Conservation (phyloP, 2,888 invertebrate species). For the Odiellus spinosus region DNA sequence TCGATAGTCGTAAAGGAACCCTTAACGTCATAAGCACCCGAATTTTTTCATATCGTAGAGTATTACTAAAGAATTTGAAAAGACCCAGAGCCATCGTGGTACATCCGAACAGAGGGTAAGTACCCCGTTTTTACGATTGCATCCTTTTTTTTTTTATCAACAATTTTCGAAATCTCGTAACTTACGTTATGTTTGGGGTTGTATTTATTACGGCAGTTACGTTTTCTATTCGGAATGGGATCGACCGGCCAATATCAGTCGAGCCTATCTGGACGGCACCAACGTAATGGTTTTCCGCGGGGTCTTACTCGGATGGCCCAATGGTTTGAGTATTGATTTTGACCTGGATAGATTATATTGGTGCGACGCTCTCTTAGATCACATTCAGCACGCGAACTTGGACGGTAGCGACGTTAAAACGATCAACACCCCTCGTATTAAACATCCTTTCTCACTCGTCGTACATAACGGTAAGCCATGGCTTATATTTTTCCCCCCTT, state of each 20-base stretch:
- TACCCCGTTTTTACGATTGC: conserved; percentile 1
- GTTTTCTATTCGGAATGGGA: conserved; percentile 95
- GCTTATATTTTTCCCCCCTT: neutral
- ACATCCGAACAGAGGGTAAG: conserved; percentile 74
- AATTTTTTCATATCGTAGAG: conserved; percentile 66
- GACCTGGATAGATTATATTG: conserved; percentile 76
- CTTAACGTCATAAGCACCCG: conserved; percentile 78
- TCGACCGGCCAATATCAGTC: conserved; percentile 85
- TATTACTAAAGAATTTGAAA: conserved; percentile 68
- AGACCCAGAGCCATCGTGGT: conserved; percentile 90
- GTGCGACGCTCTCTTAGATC: conserved; percentile 91
- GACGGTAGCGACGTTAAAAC: conserved; percentile 83
- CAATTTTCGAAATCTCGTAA: neutral
- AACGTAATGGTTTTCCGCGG: conserved; percentile 73
- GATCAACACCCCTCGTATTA: conserved; percentile 64
- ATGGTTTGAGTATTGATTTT: conserved; percentile 86
- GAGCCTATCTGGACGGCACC: conserved; percentile 77
- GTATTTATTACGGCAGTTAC: conserved; percentile 34
- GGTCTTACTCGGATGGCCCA: conserved; percentile 90
- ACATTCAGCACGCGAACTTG: conserved; percentile 80
- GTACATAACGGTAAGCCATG: conserved; percentile 40
- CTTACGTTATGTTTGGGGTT: neutral
- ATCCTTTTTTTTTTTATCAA: neutral
- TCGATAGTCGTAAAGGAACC: conserved; percentile 84
- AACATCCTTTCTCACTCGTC: conserved; percentile 82